Conservation (phyloP, 2,888 invertebrate species). For the Cephonodes hylas region DNA sequence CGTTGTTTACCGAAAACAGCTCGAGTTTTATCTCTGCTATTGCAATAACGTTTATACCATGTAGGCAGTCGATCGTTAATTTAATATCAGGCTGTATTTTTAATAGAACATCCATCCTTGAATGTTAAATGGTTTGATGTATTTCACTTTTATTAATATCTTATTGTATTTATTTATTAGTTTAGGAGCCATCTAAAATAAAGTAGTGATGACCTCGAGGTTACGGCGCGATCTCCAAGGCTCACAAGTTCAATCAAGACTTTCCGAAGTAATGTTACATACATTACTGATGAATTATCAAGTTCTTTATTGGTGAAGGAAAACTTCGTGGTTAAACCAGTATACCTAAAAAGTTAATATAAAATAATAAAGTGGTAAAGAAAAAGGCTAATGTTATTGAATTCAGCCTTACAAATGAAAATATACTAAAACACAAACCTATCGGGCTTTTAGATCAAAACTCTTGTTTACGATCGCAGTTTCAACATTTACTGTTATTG, state of each 20-base stretch:
- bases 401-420: too few relatives aligned
- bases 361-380: too few relatives aligned
- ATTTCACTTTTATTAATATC: neutral
- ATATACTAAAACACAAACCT: neutral
- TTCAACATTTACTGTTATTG: neutral
- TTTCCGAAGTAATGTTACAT: too few relatives aligned
- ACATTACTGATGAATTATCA: too few relatives aligned
- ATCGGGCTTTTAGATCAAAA: neutral
- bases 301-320: too few relatives aligned
- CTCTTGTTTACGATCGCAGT: neutral
- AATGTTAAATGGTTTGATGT: neutral
- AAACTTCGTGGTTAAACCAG: too few relatives aligned
- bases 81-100: neutral
- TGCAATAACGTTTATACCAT: neutral
- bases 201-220: too few relatives aligned
- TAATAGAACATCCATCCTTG: neutral
- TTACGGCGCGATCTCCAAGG: too few relatives aligned
- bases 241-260: too few relatives aligned
- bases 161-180: neutral
- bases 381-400: too few relatives aligned
- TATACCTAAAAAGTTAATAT: too few relatives aligned
- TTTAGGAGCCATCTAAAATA: too few relatives aligned
- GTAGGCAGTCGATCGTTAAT: neutral
- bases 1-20: slow-evolving; percentile 7
- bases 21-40: slow-evolving; percentile 1